A percentile compares a stretch with the other conserved stretches of the same genome.
Conservation (phyloP, 2,888 invertebrate genomes). For the Trissolcus japonicus region DNA sequence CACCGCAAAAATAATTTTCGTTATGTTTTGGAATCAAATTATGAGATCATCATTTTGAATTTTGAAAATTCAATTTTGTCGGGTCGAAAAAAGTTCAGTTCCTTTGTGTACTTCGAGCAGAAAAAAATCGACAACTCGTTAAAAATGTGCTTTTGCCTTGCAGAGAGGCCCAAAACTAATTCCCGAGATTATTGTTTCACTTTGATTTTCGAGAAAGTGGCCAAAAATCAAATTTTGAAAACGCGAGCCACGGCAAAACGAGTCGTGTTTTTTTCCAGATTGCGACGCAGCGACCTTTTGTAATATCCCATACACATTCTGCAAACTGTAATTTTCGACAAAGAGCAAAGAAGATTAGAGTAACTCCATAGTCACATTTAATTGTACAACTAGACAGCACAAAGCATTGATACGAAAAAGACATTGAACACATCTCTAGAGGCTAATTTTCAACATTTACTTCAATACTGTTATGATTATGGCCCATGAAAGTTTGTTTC, state of each 20-base stretch:
- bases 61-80: constrained; percentile 1
- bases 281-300: constrained; percentile 43
- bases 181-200: neutral
- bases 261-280: constrained; percentile 39
- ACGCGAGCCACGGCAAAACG: constrained; percentile 11
- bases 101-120: constrained; percentile 38
- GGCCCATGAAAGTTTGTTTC: neutral
- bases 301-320: neutral
- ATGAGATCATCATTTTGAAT: neutral
- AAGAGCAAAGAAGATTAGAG: constrained; percentile 46
- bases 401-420: constrained; percentile 27
- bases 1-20: neutral
- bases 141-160: neutral
- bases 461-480: constrained; percentile 5
- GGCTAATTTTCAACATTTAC: constrained; percentile 15
- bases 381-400: constrained; percentile 37
- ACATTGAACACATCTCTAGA: constrained; percentile 18
- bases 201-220: neutral
- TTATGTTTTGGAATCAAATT: neutral
- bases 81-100: constrained; percentile 3
- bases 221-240: constrained; percentile 15
- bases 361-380: constrained; percentile 30
- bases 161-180: neutral
- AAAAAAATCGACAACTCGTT: constrained; percentile 47
- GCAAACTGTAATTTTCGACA: constrained; percentile 31